A percentile compares a stretch with the other conserved stretches of the same genome.
These are phyloP conservation scores for Rhea americana DNA, from an alignment of 2,113 vertebrate species.

Conservation along the genomic window DNA sequence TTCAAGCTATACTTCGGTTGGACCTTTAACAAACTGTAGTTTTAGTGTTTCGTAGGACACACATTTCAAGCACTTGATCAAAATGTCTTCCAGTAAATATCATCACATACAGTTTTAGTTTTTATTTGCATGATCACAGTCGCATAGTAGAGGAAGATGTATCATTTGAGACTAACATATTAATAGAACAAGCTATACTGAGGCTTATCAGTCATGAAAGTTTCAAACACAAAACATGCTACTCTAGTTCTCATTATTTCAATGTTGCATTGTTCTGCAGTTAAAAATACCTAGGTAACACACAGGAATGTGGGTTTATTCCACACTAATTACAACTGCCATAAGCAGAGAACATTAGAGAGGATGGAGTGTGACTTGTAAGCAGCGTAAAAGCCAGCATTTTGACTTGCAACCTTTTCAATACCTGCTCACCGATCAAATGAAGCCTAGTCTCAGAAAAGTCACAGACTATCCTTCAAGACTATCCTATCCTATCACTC, in stretches of 20 bases:
- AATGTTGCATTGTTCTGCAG: not conserved
- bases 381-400: not conserved
- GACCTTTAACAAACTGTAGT: not conserved
- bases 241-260: not conserved
- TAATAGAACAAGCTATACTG: not conserved
- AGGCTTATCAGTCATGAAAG: not conserved
- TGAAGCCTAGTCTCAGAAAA: not conserved
- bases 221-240: not conserved
- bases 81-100: not conserved
- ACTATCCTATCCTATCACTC: not conserved
- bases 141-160: not conserved
- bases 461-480: not conserved
- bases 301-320: not conserved
- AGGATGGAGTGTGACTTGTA: not conserved
- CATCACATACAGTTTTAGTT: not conserved
- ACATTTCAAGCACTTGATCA: slow-evolving; percentile 9
- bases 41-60: not conserved
- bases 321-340: not conserved
- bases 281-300: not conserved
- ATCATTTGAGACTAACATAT: not conserved
- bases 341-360: not conserved
- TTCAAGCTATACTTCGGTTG: not conserved
- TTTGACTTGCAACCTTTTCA: not conserved
- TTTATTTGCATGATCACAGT: not conserved
- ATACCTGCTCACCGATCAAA: not conserved